Evolutionary conservation across 2,888 invertebrate genomes (phyloP).

Genomic region (Hydrotaea cyrtoneurina): DNA sequence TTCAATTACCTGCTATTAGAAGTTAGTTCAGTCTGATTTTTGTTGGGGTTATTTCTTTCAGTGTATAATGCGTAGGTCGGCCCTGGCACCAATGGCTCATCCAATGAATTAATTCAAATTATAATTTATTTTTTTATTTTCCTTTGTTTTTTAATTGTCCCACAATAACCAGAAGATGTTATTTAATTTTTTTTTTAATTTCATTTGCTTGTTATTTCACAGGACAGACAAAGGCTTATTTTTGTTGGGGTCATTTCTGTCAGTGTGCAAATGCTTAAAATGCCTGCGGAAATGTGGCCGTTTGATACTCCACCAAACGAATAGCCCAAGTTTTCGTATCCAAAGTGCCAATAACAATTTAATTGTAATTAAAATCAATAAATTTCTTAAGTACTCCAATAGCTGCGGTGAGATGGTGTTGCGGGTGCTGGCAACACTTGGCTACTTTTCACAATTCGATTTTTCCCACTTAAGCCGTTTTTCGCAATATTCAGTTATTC

Average conservation of each 20-base stretch:
- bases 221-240: no score
- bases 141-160: no score
- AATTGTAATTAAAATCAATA: slow-evolving; percentile 62
- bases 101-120: no score
- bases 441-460: neutral
- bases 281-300: neutral
- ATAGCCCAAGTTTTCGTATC: neutral
- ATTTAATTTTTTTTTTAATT: no score
- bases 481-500: slow-evolving; percentile 61
- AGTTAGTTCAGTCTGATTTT: no score
- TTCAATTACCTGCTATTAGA: no score
- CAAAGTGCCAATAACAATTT: slow-evolving; percentile 49
- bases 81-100: no score
- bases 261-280: slow-evolving; percentile 39
- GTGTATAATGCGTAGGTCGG: no score
- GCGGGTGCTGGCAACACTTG: neutral
- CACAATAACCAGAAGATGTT: no score
- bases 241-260: slow-evolving; percentile 26
- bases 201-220: no score
- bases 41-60: no score
- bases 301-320: neutral
- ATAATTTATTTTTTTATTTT: no score
- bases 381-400: slow-evolving; percentile 45
- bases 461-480: slow-evolving; percentile 39
- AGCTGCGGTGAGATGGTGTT: neutral